These are phyloP conservation scores for Zaprionus gabonicus DNA, from an alignment of 1,140 invertebrate species.

Conservation along the genomic window DNA sequence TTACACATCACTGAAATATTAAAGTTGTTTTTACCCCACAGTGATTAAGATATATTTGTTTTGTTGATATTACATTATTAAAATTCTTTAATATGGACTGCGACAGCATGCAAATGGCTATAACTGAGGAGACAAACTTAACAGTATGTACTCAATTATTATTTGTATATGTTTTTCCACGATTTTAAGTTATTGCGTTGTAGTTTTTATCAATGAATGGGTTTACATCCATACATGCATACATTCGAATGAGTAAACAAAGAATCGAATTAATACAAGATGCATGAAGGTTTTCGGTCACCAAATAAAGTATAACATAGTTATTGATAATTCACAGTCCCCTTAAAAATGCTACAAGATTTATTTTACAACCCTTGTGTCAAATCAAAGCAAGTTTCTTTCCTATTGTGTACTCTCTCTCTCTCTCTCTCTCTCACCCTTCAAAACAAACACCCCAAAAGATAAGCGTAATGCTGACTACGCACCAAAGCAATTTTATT, in stretches of 20 bases:
- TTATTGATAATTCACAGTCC: neutral
- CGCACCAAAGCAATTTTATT: neutral
- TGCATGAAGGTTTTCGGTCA: neutral
- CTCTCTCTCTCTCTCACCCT: neutral
- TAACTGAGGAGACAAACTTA: constrained; percentile 38
- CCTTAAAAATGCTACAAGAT: neutral
- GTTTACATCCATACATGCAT: neutral
- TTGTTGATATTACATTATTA: neutral
- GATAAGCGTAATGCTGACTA: neutral
- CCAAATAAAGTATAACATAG: neutral
- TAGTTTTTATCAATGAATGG: neutral
- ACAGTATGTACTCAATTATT: constrained; percentile 32
- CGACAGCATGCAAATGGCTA: constrained; percentile 55
- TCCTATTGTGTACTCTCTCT: neutral
- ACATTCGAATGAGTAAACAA: neutral
- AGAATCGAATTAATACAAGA: neutral
- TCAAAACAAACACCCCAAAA: neutral
- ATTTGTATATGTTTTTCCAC: neutral
- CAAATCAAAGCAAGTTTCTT: neutral
- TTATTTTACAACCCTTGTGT: neutral
- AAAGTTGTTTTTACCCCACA: neutral
- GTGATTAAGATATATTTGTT: neutral
- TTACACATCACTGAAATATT: neutral
- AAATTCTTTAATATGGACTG: constrained; percentile 33
- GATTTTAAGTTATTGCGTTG: constrained; percentile 30